Base-by-base conservation (phyloP, 2,888 invertebrate species). In the Carabus problematicus region DNA sequence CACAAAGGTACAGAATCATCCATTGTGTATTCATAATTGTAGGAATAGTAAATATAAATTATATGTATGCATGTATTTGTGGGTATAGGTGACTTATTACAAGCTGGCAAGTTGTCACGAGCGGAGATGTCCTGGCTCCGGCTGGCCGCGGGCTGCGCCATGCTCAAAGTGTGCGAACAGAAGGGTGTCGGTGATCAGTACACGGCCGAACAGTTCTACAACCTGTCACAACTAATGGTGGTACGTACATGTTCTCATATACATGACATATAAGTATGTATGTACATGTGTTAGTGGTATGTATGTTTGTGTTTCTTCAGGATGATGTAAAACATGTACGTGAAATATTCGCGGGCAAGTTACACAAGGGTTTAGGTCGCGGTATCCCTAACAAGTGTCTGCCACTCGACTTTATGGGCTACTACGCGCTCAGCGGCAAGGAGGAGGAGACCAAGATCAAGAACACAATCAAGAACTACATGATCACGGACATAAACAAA, bases 161-260 rank as follows among this genome's bases (percentile, higher is more conserved):
- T 98, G 93, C 84, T 98, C 62, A 98, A 97, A 84, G 93, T 98
- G 59, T 97, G 96, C 82, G 97, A 98, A 78, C 97, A 98, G 81
- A 95, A 95, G 79, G 94, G 94, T 59, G 98, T 96, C 64, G 95
- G 96, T 0, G 97, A 97, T 81, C 94, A 97, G 81, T 95, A 94
- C 79, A 94, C 93, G 1, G 92, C 94, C 0, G 95, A 96, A 76
- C 97, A 98, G 84, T 98, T 95, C 84, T 97, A 95, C 79, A 94
- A 94, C 78, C 85, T 98, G 41, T 95, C 97, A 1, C 91, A 92
- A 77, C 87, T 98, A 70, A 94, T 98, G 89, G 91, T 92, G 77
- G 91, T 92, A 77, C 82, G 90, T 85, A 49, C 19, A 52, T 16
- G 16, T 52, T 2, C 6, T 3, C 2, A 14, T 18, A 52, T 1